Conservation (phyloP, 2,888 invertebrate species). For the Maniola hyperantus region DNA sequence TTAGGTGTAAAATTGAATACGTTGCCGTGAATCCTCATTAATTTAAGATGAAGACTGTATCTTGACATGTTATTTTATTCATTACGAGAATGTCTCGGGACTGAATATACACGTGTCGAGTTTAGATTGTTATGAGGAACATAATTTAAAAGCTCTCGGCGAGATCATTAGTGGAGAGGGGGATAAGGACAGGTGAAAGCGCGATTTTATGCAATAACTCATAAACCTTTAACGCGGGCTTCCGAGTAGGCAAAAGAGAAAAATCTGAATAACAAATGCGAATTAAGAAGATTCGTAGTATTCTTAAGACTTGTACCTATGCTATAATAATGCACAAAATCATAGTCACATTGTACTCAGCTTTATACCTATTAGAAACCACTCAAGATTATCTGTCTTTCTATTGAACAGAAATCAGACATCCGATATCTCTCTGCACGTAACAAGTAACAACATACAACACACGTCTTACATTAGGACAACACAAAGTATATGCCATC, state of each 20-base stretch:
- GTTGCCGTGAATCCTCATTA: slow-evolving; percentile 76
- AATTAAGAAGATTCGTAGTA: neutral
- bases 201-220: slow-evolving; percentile 35
- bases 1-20: slow-evolving; percentile 79
- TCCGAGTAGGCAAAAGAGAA: slow-evolving; percentile 12
- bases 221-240: slow-evolving; percentile 33
- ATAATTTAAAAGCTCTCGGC: slow-evolving; percentile 77
- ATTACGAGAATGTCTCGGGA: slow-evolving; percentile 69
- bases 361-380: too few species aligned
- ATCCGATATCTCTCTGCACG: too few species aligned
- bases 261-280: slow-evolving; percentile 8
- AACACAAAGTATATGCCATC: too few species aligned
- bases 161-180: slow-evolving; percentile 66
- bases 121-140: slow-evolving; percentile 74
- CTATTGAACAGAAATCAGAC: too few species aligned
- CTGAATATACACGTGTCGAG: slow-evolving; percentile 67
- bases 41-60: slow-evolving; percentile 79
- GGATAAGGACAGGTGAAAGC: slow-evolving; percentile 46
- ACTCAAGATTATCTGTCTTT: too few species aligned
- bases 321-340: too few species aligned
- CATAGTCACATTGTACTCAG: too few species aligned
- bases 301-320: too few species aligned
- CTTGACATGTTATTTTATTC: slow-evolving; percentile 81
- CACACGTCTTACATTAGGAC: too few species aligned
- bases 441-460: too few species aligned